A percentile compares a stretch with the other conserved stretches of the same genome.
Conservation (phyloP, 2,797 vertebrate species). For the Triplophysa yarkandensis region DNA sequence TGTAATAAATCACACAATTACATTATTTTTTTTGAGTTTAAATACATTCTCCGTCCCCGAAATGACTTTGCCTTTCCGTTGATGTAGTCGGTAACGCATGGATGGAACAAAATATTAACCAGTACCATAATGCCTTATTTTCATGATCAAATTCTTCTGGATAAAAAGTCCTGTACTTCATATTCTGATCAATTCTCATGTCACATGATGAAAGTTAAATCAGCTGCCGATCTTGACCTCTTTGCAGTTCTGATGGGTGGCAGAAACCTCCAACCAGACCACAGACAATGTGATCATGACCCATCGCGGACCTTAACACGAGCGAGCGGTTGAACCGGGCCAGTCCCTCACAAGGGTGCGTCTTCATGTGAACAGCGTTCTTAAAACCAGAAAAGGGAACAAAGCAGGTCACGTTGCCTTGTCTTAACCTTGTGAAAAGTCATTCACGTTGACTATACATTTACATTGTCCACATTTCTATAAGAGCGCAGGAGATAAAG, state of each 20-base stretch:
- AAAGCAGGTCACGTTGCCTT: conserved; percentile 54
- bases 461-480: conserved; percentile 56
- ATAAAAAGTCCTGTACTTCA: not conserved
- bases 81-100: not conserved
- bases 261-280: not conserved
- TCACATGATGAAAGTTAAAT: not conserved
- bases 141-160: not conserved
- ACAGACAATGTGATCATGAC: not conserved
- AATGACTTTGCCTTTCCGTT: not conserved
- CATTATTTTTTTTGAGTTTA: no score
- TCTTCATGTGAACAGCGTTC: conserved; percentile 18
- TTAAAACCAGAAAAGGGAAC: conserved; percentile 29
- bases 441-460: conserved; percentile 52
- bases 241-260: conserved; percentile 23
- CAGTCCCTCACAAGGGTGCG: conserved; percentile 20
- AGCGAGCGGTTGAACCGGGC: conserved; percentile 6
- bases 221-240: not conserved
- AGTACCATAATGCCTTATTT: not conserved
- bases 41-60: not conserved
- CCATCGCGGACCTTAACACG: not conserved
- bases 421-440: conserved; percentile 49
- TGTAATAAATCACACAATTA: no score
- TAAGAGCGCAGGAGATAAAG: conserved; percentile 42
- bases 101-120: not conserved
- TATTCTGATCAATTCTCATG: not conserved